Base-by-base conservation (phyloP, 1,140 invertebrate genomes). In the Marisa cornuarietis region DNA sequence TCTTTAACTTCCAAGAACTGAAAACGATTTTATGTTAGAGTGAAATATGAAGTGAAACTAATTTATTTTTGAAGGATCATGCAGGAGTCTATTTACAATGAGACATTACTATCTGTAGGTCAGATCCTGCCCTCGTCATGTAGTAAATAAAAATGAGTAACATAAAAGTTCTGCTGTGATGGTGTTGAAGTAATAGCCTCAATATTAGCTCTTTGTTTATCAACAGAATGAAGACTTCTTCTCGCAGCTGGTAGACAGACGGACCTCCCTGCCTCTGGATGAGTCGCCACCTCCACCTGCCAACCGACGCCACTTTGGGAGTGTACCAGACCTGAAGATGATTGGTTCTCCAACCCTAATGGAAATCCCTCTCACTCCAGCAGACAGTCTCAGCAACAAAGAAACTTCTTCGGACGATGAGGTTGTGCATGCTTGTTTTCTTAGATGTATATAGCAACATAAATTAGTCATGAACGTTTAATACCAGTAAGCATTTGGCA, bases 221-320 rank as follows among this genome's bases (percentile, higher is more conserved):
- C 80, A 74, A 20, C 81, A 89, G 88, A 85, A 87, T 62, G 87
- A 88, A 78, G 87, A 87, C 79, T 88, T 84, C 80, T 89, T 87
- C 82, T 84, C 85, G 16, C 80, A 83, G 63, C 80, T 88, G 76
- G 86, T 82, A n/a, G 82, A 88, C 72, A 82, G 87, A 66, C 84
- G 87, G n/a, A 85, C 85, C 22, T 88, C 88, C 14, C 81, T 86
- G 69, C 87, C 85, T 74, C 71, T 84, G 13, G 82, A 85, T 26
- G 75, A 83, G 26, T 83, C 84, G 0, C 82, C 85, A 3, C 80
- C 82, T 1, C 79, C 82, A 3, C 73, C 84, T 1, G 79, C 76
- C 16, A 69, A 76, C 14, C 84, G 82, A 24, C 82, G 82, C 16
- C 82, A 86, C 69, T 89, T 87, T 83, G 87, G 87, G 42, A 88